Evolutionary conservation across 1,140 invertebrate species (phyloP).

Genomic region (Andrena cerasifolii): DNA sequence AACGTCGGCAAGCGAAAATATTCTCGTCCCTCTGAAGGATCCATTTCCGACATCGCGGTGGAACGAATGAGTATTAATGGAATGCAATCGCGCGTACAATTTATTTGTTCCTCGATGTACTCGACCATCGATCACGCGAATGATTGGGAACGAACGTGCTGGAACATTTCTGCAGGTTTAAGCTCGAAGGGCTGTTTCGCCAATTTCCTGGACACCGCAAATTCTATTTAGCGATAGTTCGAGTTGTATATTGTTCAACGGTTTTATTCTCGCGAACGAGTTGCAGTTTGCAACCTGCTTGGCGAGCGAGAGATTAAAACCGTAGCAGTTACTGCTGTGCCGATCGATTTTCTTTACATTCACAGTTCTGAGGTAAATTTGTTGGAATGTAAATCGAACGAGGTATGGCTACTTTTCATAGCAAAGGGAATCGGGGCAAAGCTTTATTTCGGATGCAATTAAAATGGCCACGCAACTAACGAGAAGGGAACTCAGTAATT

Average conservation of each 20-base stretch:
- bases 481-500: conserved; percentile 5
- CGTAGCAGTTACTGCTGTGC: conserved; percentile 10
- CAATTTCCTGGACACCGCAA: neutral
- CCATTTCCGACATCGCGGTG: conserved; percentile 25
- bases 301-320: neutral
- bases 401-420: neutral
- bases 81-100: conserved; percentile 9
- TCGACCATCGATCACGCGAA: conserved; percentile 8
- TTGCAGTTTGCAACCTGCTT: too few species aligned
- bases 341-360: neutral
- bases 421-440: conserved; percentile 17
- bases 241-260: too few species aligned
- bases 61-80: conserved; percentile 26
- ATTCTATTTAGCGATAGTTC: neutral
- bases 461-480: conserved; percentile 8
- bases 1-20: neutral
- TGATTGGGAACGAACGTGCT: neutral
- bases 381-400: conserved; percentile 1
- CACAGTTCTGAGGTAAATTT: neutral
- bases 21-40: conserved; percentile 24
- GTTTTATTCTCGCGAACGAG: too few species aligned
- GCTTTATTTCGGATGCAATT: conserved; percentile 19
- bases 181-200: conserved; percentile 38
- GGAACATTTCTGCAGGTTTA: conserved; percentile 1
- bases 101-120: conserved; percentile 5